phyloP scores from a whole-genome alignment of 1,140 invertebrate species.

The Drosophila cardini region DNA sequence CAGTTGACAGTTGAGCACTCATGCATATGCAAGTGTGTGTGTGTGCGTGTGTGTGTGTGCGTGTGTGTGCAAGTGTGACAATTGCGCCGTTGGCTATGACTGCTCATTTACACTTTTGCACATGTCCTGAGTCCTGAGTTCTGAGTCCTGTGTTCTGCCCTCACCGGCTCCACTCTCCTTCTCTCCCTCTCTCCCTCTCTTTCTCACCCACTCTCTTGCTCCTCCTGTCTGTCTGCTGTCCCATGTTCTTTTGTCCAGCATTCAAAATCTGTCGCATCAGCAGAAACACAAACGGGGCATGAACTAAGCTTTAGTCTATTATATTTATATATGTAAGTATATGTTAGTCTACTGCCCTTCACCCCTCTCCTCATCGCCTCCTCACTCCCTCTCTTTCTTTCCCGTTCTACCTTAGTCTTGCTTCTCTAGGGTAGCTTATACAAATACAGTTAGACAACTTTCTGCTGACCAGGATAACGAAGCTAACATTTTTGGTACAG shows the following conservation, averaged over 20 bases:
- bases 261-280: constrained; percentile 76
- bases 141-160: not conserved
- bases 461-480: constrained; percentile 76
- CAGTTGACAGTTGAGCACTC: constrained; percentile 56
- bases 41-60: constrained; percentile 19
- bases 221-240: not conserved
- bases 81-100: constrained; percentile 71
- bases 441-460: constrained; percentile 75
- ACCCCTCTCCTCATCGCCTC: not conserved
- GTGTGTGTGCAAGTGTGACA: constrained; percentile 57
- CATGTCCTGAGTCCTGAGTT: constrained; percentile 9
- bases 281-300: constrained; percentile 45
- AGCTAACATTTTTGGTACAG: constrained; percentile 15
- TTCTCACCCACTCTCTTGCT: no score
- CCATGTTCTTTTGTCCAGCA: constrained; percentile 14
- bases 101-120: constrained; percentile 78
- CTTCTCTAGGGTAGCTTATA: constrained; percentile 48
- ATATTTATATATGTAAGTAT: constrained; percentile 44
- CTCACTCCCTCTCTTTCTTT: not conserved
- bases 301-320: constrained; percentile 32
- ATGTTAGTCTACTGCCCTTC: not conserved
- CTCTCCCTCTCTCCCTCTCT: no score
- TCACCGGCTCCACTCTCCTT: no score
- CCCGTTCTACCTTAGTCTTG: no score
- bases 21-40: constrained; percentile 50